phyloP scores from a whole-genome alignment of 1,140 invertebrate species.

The Antheraea pernyi region DNA sequence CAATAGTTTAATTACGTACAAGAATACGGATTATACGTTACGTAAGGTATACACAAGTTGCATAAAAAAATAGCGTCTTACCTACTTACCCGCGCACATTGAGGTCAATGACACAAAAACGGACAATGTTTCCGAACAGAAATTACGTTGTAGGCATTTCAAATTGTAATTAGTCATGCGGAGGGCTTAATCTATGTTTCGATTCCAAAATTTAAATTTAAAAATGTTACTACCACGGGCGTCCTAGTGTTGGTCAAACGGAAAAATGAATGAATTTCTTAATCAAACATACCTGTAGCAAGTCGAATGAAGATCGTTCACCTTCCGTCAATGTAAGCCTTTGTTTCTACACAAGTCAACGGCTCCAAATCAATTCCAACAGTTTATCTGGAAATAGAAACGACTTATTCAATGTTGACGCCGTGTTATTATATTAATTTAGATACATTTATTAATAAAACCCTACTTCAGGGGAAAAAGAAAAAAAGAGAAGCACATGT shows the following conservation, averaged over 20 bases:
- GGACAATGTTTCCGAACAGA: slow-evolving; percentile 35
- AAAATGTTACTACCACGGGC: slow-evolving; percentile 16
- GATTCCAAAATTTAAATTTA: slow-evolving; percentile 20
- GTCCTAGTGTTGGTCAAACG: slow-evolving; percentile 3
- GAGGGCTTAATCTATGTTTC: slow-evolving; percentile 28
- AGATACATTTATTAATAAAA: slow-evolving; percentile 44
- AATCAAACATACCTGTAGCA: slow-evolving; percentile 62
- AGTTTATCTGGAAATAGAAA: slow-evolving; percentile 77
- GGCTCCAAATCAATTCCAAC: slow-evolving; percentile 67
- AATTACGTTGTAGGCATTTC: slow-evolving; percentile 36
- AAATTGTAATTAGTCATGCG: slow-evolving; percentile 54
- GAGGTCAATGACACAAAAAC: slow-evolving; percentile 68
- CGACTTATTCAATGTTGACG: slow-evolving; percentile 59
- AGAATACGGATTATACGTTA: slow-evolving; percentile 41
- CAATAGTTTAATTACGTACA: slow-evolving; percentile 55
- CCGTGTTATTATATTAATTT: background rate
- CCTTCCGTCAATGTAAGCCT: slow-evolving; percentile 67
- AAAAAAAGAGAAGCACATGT: slow-evolving; percentile 45
- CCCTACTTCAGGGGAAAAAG: slow-evolving; percentile 44
- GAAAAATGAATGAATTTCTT: slow-evolving; percentile 32
- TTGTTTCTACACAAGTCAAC: slow-evolving; percentile 68
- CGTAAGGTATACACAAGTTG: slow-evolving; percentile 51
- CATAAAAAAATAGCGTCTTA: slow-evolving; percentile 54
- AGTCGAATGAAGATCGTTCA: slow-evolving; percentile 62
- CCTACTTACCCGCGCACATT: slow-evolving; percentile 39